Base-by-base conservation (phyloP, 2,797 vertebrate species). In the Darevskia nairensis region DNA sequence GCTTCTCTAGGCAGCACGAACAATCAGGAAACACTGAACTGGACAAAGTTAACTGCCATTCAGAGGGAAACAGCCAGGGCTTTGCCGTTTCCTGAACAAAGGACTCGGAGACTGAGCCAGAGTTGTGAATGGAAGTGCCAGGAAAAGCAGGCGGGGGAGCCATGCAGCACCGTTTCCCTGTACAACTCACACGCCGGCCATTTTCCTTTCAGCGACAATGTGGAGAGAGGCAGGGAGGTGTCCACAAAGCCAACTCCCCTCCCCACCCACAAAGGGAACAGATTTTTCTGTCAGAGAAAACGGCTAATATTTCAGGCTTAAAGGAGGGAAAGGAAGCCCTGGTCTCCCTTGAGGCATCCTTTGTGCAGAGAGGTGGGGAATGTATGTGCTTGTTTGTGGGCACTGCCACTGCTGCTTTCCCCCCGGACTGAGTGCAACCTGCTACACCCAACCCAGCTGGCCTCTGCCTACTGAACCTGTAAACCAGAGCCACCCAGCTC, bases 101-200 rank as follows among this genome's bases (percentile, higher is more conserved):
- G 85, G 87, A 69, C 19, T 27, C 55, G 23, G 82, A 90, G 87
- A 86, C 90, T 15, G 39, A n/a, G 83, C 44, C 2, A 32, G 80
- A 69, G 15, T 55, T 69, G 59, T 75, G 88, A 88, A 81, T 82
- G 74, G 83, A 79, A 71, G n/a, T 81, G 66, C 41, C 66, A 78
- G 69, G 76, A 69, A 39, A 82, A 6, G 11, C 0, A 1, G 44
- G n/a, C 44, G 72, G 23, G 50, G 61, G 81, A 59, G n/a, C 11
- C 39, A 39, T 96, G 97, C 95, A 94, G 96, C 96, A 96, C 97
- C 97, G 97, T 96, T 96, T 97, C 96, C 96, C 96, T 88, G 95
- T 95, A 96, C 94, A 93, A 94, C 95, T 94, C n/a, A 17, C 46
- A 9, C 29, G 6, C n/a, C 55, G 5, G 55, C 83, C 71, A 85